Conservation (phyloP, 1,140 invertebrate genomes). For the Bombus consobrinus region DNA sequence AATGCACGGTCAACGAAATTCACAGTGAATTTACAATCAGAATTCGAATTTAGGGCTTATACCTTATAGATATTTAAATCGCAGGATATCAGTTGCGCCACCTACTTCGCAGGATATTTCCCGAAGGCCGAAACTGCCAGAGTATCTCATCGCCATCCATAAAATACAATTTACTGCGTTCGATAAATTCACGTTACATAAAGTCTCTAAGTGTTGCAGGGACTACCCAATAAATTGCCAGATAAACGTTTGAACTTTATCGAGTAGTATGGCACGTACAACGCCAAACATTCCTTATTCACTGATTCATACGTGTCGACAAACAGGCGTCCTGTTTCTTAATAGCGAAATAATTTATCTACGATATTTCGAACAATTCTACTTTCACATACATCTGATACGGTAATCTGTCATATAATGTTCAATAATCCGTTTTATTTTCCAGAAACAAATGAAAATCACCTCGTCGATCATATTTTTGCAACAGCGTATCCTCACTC, state of each 20-base stretch:
- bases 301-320: neutral
- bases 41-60: neutral
- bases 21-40: neutral
- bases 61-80: neutral
- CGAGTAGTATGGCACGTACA: neutral
- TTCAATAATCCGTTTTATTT: neutral
- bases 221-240: conserved; percentile 29
- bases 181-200: conserved; percentile 14
- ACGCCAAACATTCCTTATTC: neutral
- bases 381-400: neutral
- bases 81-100: neutral
- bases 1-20: neutral
- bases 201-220: neutral
- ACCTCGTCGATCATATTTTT: neutral
- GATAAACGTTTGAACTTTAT: conserved; percentile 27
- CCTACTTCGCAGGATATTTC: neutral
- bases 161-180: conserved; percentile 1
- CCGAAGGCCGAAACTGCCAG: neutral
- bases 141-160: neutral
- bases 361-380: neutral
- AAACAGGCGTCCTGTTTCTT: neutral
- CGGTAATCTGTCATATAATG: neutral
- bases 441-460: neutral
- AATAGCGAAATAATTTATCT: conserved; percentile 8
- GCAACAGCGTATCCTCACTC: fast-evolving